Base-by-base conservation (phyloP, 2,888 invertebrate species). In the Drosophila anceps region DNA sequence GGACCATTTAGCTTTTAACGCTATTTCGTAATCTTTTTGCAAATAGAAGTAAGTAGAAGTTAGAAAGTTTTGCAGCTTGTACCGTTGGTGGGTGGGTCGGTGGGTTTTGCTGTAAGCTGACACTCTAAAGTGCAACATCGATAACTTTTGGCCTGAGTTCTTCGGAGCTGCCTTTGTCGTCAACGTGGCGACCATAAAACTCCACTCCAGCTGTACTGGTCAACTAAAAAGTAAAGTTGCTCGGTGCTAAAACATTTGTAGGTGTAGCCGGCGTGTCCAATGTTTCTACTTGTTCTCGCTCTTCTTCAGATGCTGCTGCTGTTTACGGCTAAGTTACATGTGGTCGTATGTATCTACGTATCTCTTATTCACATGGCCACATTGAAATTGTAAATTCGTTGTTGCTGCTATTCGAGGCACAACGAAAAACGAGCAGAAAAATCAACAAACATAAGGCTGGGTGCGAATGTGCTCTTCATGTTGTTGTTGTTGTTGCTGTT, bases 401-500 rank as follows among this genome's bases (percentile, higher is more conserved):
- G 69, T 62, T 83, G 69, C 62, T 86, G 81, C 72, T 73, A 68
- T 67, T 69, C 35, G 46, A 60, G 62, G 35, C 18, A 48, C 61
- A 70, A 78, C 73, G 69, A 69, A 84, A 79, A 88, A 87, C 88
- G 82, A 84, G 70, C 63, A 68, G 59, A 72, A 88, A 84, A 84
- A 84, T 89, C 82, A 84, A 89, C 83, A 88, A 81, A 84, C 87
- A 86, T 61, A 78, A 84, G 89, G 87, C 68, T 86, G 85, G 83
- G 73, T 82, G 82, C 83, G 69, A 82, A 82, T 87, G 73, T 85
- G 67, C 82, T 82, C 61, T 66, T 69, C 61, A 51, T 69, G 61
- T 50, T 64, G 37, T 15, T 73, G 29, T 46, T 53, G 1, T 53
- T 35, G 15, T 35, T 67, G 43, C n/a, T n/a, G n/a, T n/a, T n/a